A percentile compares a stretch with the other conserved stretches of the same genome.
Evolutionary conservation across 1,140 invertebrate species (phyloP).

Genomic region (Proctacanthus coquilletti): DNA sequence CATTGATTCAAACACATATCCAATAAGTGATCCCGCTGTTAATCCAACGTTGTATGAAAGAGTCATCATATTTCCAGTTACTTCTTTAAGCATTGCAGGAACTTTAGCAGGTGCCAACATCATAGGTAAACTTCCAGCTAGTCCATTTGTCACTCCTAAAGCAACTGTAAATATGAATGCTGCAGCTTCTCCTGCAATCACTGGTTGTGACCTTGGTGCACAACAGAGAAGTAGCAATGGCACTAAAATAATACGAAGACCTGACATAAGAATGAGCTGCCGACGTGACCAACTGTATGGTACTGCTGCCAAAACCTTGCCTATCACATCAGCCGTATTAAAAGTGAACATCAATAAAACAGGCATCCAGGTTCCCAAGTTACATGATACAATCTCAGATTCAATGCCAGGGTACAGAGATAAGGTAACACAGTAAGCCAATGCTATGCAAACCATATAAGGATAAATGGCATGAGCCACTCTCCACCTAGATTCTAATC

Average conservation of each 20-base stretch:
- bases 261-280: constrained; percentile 54
- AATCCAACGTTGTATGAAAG: constrained; percentile 75
- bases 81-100: constrained; percentile 54
- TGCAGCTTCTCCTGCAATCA: constrained; percentile 48
- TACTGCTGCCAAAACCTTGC: constrained; percentile 68
- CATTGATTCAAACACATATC: constrained; percentile 63
- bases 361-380: constrained; percentile 75
- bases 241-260: constrained; percentile 52
- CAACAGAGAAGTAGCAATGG: constrained; percentile 68
- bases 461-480: constrained; percentile 70
- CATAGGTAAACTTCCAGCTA: constrained; percentile 82
- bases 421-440: constrained; percentile 76
- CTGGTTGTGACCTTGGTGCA: constrained; percentile 51
- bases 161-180: constrained; percentile 50
- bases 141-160: constrained; percentile 70
- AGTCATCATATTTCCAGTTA: constrained; percentile 86
- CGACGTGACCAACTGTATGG: constrained; percentile 64
- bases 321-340: constrained; percentile 70
- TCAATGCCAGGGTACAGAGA: constrained; percentile 80
- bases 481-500: constrained; percentile 51
- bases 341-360: constrained; percentile 79
- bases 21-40: constrained; percentile 62
- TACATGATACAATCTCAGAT: constrained; percentile 72
- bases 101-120: constrained; percentile 74
- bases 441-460: constrained; percentile 72